Percentiles rank a stretch among this genome's conserved stretches.
Evolutionary conservation across 2,888 invertebrate species (phyloP).

Genomic region (Cosmorhoe ocellata): DNA sequence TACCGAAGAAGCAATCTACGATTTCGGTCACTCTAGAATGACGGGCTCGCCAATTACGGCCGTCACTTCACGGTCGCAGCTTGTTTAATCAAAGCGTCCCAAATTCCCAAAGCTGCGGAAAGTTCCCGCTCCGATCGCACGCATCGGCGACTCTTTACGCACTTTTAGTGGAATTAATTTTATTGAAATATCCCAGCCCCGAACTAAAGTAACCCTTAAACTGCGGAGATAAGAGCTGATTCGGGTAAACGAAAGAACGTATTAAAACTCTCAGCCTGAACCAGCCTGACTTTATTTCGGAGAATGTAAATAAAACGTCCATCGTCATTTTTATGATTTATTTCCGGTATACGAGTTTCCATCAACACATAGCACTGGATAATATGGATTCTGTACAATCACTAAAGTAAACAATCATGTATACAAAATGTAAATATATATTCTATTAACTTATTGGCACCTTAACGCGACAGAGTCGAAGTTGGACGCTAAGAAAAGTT

Average conservation of each 20-base stretch:
- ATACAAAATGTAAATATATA: constrained; percentile 77
- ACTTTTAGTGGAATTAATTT: constrained; percentile 57
- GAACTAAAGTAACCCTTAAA: constrained; percentile 35
- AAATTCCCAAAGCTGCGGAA: constrained; percentile 33
- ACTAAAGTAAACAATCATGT: constrained; percentile 76
- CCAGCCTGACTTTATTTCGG: constrained; percentile 33
- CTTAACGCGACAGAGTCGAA: constrained; percentile 57
- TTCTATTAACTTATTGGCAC: constrained; percentile 73
- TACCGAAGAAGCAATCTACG: too few species aligned
- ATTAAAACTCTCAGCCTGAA: constrained; percentile 39
- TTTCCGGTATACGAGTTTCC: constrained; percentile 72
- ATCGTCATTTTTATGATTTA: constrained; percentile 60
- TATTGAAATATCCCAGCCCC: constrained; percentile 43
- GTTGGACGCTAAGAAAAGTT: constrained; percentile 60
- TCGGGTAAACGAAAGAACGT: constrained; percentile 15
- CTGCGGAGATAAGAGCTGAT: constrained; percentile 2
- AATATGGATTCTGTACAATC: constrained; percentile 71
- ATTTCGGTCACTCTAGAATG: too few species aligned
- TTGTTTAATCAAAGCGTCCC: neutral
- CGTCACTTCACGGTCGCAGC: neutral
- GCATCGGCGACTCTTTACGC: constrained; percentile 50
- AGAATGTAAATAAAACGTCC: constrained; percentile 48
- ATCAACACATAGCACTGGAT: constrained; percentile 75
- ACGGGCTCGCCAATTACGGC: too few species aligned
- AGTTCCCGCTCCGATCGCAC: constrained; percentile 42